These are phyloP conservation scores for Drosophila colorata DNA, from an alignment of 2,888 invertebrate genomes.

Conservation along the genomic window DNA sequence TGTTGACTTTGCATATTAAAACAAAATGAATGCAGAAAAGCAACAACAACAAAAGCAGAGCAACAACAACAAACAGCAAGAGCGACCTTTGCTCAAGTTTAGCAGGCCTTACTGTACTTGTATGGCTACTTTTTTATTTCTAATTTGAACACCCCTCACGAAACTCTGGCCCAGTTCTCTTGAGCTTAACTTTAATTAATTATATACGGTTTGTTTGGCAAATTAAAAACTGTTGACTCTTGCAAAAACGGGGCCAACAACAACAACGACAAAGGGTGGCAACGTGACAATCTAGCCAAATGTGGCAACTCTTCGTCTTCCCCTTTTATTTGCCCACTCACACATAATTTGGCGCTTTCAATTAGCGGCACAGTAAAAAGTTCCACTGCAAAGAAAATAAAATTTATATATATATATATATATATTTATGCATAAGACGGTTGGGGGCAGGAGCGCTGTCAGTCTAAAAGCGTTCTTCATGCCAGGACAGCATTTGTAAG, in stretches of 20 bases:
- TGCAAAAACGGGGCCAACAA: slow-evolving; percentile 55
- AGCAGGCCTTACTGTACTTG: slow-evolving; percentile 55
- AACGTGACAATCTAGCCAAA: slow-evolving; percentile 33
- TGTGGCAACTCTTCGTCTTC: slow-evolving; percentile 22
- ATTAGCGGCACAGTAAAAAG: slow-evolving; percentile 54
- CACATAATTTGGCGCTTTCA: slow-evolving; percentile 46
- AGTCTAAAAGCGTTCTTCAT: slow-evolving; percentile 30
- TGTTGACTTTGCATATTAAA: slow-evolving; percentile 80
- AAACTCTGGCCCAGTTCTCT: slow-evolving; percentile 7
- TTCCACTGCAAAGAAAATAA: slow-evolving; percentile 8
- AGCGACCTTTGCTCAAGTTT: slow-evolving; percentile 44
- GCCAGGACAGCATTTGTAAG: slow-evolving; percentile 38
- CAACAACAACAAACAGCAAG: slow-evolving; percentile 18
- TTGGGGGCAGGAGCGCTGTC: not conserved
- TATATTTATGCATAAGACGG: not conserved
- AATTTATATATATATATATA: not conserved
- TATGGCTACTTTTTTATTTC: slow-evolving; percentile 72
- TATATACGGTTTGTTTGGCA: slow-evolving; percentile 75
- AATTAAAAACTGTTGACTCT: slow-evolving; percentile 78
- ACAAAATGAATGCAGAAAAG: slow-evolving; percentile 74
- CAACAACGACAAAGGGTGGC: slow-evolving; percentile 14
- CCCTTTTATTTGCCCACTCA: slow-evolving; percentile 5
- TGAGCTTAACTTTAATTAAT: slow-evolving; percentile 71
- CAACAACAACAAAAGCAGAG: slow-evolving; percentile 22
- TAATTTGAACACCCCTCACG: slow-evolving; percentile 32